Percentiles rank a stretch among this genome's conserved stretches.
phyloP scores from a whole-genome alignment of 2,113 vertebrate genomes.

The Leiothrix lutea region DNA sequence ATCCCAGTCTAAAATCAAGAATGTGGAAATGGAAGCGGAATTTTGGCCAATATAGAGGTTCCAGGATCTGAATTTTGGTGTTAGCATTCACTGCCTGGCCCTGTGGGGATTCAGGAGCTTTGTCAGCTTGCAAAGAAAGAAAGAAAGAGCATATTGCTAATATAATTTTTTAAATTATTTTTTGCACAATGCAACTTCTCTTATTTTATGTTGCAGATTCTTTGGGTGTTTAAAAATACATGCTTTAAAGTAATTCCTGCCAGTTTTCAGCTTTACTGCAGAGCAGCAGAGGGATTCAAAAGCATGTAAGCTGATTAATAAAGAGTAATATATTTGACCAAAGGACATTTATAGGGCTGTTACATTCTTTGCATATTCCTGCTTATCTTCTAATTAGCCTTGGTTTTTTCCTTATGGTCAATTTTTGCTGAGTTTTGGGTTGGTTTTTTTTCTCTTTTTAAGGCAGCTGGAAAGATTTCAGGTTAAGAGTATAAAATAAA shows the following conservation, averaged over 20 bases:
- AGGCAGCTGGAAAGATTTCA: background rate
- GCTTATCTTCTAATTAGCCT: background rate
- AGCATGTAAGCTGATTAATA: background rate
- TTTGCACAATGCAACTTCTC: background rate
- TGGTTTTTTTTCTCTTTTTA: background rate
- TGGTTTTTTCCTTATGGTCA: background rate
- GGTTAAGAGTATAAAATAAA: background rate
- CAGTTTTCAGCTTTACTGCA: slow-evolving; percentile 11
- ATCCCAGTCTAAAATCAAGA: background rate
- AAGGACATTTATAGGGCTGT: background rate
- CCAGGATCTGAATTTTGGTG: background rate
- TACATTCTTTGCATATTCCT: background rate
- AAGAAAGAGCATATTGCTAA: background rate
- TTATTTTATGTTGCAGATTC: background rate
- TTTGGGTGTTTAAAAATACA: background rate
- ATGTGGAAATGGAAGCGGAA: background rate
- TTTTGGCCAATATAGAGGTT: background rate
- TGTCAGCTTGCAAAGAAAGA: background rate
- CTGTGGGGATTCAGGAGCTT: background rate
- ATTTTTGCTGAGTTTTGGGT: too few relatives aligned
- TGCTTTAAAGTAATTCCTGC: background rate
- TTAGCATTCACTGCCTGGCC: background rate
- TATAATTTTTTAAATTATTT: background rate
- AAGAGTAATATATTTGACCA: background rate
- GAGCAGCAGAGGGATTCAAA: slow-evolving; percentile 1